Evolutionary conservation across 2,888 invertebrate species (phyloP).

Genomic region (Protonemura montana): DNA sequence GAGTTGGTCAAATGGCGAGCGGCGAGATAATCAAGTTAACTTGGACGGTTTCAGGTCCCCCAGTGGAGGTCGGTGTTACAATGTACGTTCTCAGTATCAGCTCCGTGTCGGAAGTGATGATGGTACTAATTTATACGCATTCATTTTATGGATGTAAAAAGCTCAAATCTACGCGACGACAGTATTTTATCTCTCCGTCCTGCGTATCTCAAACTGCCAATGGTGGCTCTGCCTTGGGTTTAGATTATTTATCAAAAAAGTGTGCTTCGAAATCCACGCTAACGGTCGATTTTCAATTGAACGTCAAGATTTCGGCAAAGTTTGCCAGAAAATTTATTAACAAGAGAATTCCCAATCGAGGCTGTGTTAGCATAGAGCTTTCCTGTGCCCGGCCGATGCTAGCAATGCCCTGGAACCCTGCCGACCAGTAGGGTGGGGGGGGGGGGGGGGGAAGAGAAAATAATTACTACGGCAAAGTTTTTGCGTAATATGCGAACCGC

Average conservation of each 20-base stretch:
- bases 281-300: slow-evolving; percentile 13
- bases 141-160: slow-evolving; percentile 30
- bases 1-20: neutral
- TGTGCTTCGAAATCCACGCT: neutral
- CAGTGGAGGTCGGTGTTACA: slow-evolving; percentile 97
- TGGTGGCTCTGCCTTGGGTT: slow-evolving; percentile 25
- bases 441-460: neutral
- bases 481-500: neutral
- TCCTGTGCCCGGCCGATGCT: neutral
- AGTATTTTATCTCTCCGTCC: neutral
- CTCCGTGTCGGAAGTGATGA: slow-evolving; percentile 97
- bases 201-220: slow-evolving; percentile 21
- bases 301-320: slow-evolving; percentile 25
- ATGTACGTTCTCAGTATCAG: slow-evolving; percentile 98
- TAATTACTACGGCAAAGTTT: slow-evolving; percentile 5
- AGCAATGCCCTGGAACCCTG: slow-evolving; percentile 17
- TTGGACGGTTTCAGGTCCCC: slow-evolving; percentile 80
- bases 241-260: neutral
- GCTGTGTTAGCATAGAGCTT: neutral
- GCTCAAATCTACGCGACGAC: neutral
- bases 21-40: slow-evolving; percentile 28
- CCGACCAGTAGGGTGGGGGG: neutral
- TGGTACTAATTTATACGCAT: slow-evolving; percentile 71
- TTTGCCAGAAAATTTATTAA: slow-evolving; percentile 25
- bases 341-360: neutral